phyloP scores from a whole-genome alignment of 1,140 invertebrate genomes.

The Nebria ingens region DNA sequence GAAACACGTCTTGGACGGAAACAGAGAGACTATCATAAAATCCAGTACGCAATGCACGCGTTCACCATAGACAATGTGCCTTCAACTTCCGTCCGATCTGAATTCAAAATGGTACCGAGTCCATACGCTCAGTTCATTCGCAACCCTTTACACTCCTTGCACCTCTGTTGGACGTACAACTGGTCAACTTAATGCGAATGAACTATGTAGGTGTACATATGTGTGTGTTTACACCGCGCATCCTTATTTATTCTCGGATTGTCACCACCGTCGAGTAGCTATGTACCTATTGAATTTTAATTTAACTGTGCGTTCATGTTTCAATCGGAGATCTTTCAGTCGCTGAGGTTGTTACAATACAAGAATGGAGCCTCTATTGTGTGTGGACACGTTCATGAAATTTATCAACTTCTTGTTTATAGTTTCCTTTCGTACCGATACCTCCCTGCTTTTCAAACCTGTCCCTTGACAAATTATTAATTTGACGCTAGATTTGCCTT shows the following conservation, averaged over 20 bases:
- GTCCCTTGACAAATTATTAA: neutral
- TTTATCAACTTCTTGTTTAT: neutral
- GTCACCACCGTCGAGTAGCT: no score
- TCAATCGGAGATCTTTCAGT: neutral
- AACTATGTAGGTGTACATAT: no score
- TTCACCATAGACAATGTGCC: slow-evolving; percentile 3
- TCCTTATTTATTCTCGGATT: no score
- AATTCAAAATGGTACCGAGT: slow-evolving; percentile 11
- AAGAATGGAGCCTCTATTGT: neutral
- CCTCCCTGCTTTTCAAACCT: neutral
- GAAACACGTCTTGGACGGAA: slow-evolving; percentile 15
- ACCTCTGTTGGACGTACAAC: no score
- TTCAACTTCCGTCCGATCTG: slow-evolving; percentile 15
- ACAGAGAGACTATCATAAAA: slow-evolving; percentile 15
- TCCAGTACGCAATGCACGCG: slow-evolving; percentile 11
- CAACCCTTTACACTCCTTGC: no score
- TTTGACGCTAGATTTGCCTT: neutral
- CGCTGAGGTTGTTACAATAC: neutral
- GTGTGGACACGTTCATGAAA: neutral
- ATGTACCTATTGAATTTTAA: neutral
- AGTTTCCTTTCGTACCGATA: neutral
- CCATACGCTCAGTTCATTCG: neutral
- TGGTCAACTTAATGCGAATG: neutral
- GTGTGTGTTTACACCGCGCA: no score
- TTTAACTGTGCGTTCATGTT: neutral